Percentiles rank a stretch among this genome's conserved stretches.
phyloP scores from a whole-genome alignment of 2,888 invertebrate species.

The Notodonta ziczac region DNA sequence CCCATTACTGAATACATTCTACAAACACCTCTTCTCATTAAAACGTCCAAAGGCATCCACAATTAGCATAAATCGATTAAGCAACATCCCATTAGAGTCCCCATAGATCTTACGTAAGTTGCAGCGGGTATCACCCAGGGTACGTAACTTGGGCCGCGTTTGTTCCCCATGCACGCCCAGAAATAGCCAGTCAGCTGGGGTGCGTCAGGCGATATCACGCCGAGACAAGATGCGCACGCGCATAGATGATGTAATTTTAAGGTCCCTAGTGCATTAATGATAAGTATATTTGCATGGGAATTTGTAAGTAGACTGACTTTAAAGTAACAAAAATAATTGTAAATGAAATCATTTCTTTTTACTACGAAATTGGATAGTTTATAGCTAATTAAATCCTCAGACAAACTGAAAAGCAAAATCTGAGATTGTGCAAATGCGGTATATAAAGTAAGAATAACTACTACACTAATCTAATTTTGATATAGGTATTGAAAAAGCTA shows the following conservation, averaged over 20 bases:
- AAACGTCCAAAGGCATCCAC: not conserved
- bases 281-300: not conserved
- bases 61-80: constrained; percentile 13
- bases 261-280: not conserved
- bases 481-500: too few species aligned
- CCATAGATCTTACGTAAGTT: constrained; percentile 12
- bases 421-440: too few species aligned
- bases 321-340: not conserved
- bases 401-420: too few species aligned
- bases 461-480: too few species aligned
- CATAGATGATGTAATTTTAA: constrained; percentile 1
- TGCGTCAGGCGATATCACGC: constrained; percentile 66
- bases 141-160: constrained; percentile 27
- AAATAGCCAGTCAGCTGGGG: constrained; percentile 80
- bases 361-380: too few species aligned
- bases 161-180: constrained; percentile 56
- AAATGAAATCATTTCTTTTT: too few species aligned
- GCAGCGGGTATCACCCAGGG: constrained; percentile 4
- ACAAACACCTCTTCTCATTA: not conserved
- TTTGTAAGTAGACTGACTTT: not conserved
- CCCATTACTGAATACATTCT: too few species aligned
- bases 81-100: constrained; percentile 20
- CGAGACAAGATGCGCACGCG: constrained; percentile 26
- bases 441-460: too few species aligned
- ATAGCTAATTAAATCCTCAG: too few species aligned